Conservation (phyloP, 2,797 vertebrate species). For the Emydoidea blandingii region DNA sequence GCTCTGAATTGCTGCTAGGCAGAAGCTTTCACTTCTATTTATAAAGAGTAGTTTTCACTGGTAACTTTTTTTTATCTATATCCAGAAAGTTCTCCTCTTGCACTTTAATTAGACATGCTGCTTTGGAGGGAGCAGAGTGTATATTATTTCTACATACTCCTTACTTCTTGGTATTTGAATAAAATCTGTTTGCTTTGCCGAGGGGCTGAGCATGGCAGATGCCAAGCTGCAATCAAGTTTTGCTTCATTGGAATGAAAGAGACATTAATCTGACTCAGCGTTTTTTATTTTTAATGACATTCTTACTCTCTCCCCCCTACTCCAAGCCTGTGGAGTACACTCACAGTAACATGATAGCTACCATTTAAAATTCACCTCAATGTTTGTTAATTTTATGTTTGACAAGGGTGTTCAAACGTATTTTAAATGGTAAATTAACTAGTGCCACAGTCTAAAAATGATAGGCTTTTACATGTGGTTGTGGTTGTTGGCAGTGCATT, state of each 20-base stretch:
- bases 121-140: background rate
- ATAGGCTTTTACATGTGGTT: background rate
- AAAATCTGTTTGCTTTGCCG: slow-evolving; percentile 5
- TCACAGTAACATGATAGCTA: background rate
- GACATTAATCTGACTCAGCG: background rate
- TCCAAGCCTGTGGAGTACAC: background rate
- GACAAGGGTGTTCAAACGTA: background rate
- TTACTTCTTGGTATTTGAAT: background rate
- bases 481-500: background rate
- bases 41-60: background rate
- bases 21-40: background rate
- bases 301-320: background rate
- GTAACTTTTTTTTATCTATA: background rate
- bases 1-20: background rate
- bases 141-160: background rate
- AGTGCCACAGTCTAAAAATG: background rate
- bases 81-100: background rate
- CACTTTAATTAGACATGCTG: fast-evolving
- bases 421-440: background rate
- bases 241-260: slow-evolving; percentile 3
- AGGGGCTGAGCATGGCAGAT: slow-evolving; percentile 1
- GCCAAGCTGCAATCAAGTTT: slow-evolving; percentile 22
- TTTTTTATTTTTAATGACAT: background rate
- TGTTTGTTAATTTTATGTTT: slow-evolving; percentile 29
- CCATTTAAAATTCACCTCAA: background rate